phyloP scores from a whole-genome alignment of 2,113 vertebrate genomes.

The Reinhardtius hippoglossoides region DNA sequence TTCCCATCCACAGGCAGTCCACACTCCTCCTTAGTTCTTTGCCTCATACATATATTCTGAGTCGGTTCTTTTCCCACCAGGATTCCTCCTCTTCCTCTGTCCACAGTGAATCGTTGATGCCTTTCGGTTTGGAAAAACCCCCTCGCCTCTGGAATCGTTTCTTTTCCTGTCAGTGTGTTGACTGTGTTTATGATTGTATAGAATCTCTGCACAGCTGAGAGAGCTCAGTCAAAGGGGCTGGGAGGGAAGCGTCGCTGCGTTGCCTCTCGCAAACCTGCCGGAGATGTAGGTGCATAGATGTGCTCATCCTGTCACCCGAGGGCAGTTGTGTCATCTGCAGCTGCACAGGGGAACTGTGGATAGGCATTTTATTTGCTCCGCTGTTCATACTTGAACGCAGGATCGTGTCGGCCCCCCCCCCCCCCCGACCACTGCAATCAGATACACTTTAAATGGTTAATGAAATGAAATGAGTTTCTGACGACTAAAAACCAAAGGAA shows the following conservation, averaged over 20 bases:
- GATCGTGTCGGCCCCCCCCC: neutral
- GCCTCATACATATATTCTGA: neutral
- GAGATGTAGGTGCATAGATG: conserved; percentile 51
- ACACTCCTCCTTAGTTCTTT: neutral
- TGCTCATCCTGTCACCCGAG: conserved; percentile 70
- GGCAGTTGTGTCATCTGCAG: conserved; percentile 56
- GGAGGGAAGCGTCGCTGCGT: conserved; percentile 48
- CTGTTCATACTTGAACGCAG: conserved; percentile 39
- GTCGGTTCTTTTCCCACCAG: neutral
- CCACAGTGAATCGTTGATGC: conserved; percentile 13
- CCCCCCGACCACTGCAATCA: conserved; percentile 3
- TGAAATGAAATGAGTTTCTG: conserved; percentile 40
- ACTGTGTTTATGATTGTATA: conserved; percentile 39
- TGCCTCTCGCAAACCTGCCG: conserved; percentile 50
- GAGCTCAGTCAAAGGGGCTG: conserved; percentile 52
- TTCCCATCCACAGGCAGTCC: neutral
- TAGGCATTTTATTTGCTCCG: conserved; percentile 47
- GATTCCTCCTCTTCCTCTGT: neutral
- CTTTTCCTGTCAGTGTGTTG: conserved; percentile 24
- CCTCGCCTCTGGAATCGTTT: conserved; percentile 21
- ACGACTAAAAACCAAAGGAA: conserved; percentile 39
- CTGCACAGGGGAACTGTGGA: conserved; percentile 34
- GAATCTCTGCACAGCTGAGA: conserved; percentile 38
- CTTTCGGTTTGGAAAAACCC: conserved; percentile 8
- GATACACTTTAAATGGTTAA: conserved; percentile 30